Conservation (phyloP, 1,140 invertebrate species). For the Drosophila leontia region DNA sequence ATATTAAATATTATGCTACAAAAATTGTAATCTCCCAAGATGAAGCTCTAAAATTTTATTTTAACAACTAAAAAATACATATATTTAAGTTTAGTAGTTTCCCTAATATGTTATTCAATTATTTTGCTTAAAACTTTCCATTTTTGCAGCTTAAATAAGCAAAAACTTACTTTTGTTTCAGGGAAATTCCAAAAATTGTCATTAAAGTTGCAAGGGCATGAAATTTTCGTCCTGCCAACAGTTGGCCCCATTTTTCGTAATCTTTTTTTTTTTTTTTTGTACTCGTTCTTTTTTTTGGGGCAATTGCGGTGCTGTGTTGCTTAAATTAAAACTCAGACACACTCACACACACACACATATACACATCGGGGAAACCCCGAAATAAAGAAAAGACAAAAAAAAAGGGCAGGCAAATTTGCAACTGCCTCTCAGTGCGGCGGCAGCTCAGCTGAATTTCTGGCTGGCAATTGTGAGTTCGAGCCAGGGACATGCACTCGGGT, state of each 20-base stretch:
- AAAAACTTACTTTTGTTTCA: neutral
- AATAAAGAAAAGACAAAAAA: neutral
- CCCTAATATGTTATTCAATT: neutral
- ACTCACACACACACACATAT: conserved; percentile 30
- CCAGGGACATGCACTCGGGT: conserved; percentile 42
- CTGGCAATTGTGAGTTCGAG: conserved; percentile 46
- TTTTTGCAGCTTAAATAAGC: neutral
- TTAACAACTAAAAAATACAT: too few relatives aligned
- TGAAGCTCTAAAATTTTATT: too few relatives aligned
- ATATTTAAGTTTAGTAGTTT: too few relatives aligned
- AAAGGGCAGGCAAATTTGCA: conserved; percentile 62
- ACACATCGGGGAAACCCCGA: conserved; percentile 11
- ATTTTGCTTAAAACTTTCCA: neutral
- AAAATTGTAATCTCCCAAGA: too few relatives aligned
- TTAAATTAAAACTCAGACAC: conserved; percentile 72
- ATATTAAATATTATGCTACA: too few relatives aligned
- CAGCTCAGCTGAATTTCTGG: conserved; percentile 35
- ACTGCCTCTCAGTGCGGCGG: conserved; percentile 32
- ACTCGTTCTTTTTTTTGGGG: conserved; percentile 38
- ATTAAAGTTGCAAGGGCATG: conserved; percentile 20
- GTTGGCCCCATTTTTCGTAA: conserved; percentile 4
- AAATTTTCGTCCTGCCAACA: neutral
- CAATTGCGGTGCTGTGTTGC: conserved; percentile 68
- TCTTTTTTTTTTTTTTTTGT: neutral
- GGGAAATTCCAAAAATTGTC: neutral